These are phyloP conservation scores for Yponomeuta malinellus DNA, from an alignment of 2,888 invertebrate species.

Conservation along the genomic window DNA sequence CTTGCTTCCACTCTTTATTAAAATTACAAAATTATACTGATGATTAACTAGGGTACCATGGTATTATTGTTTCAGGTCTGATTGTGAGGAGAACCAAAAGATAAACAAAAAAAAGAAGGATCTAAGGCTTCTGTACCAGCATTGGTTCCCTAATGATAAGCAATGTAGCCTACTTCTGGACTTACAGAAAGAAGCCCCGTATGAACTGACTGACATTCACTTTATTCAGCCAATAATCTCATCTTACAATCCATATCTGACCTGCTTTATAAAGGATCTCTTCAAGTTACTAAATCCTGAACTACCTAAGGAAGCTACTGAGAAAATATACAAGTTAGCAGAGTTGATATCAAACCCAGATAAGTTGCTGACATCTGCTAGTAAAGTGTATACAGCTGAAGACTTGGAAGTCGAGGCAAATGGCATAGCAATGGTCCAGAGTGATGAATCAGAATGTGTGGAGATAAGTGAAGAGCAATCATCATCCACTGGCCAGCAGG, in stretches of 20 bases:
- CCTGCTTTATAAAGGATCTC: constrained; percentile 50
- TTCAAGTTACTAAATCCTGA: constrained; percentile 46
- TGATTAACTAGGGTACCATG: no score
- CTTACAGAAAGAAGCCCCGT: constrained; percentile 48
- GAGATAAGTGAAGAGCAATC: constrained; percentile 19
- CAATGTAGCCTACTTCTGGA: constrained; percentile 45
- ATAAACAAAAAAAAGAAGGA: constrained; percentile 39
- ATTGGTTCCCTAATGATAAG: constrained; percentile 60
- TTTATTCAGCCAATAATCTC: constrained; percentile 56
- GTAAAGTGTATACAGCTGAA: constrained; percentile 58
- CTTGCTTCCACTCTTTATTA: no score
- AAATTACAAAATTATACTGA: no score
- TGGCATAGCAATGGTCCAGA: constrained; percentile 16
- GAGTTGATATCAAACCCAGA: constrained; percentile 51
- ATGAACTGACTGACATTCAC: constrained; percentile 45
- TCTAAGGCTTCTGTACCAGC: constrained; percentile 44
- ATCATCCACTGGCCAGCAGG: not conserved
- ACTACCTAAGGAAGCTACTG: constrained; percentile 37
- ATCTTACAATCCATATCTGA: constrained; percentile 53
- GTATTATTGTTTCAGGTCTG: constrained; percentile 10
- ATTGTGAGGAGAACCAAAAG: constrained; percentile 8
- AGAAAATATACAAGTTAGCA: constrained; percentile 46
- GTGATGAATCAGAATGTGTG: constrained; percentile 23
- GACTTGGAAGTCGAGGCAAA: constrained; percentile 43
- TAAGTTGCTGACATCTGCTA: constrained; percentile 31